Conservation (phyloP, 2,888 invertebrate genomes). For the Acronicta psi region DNA sequence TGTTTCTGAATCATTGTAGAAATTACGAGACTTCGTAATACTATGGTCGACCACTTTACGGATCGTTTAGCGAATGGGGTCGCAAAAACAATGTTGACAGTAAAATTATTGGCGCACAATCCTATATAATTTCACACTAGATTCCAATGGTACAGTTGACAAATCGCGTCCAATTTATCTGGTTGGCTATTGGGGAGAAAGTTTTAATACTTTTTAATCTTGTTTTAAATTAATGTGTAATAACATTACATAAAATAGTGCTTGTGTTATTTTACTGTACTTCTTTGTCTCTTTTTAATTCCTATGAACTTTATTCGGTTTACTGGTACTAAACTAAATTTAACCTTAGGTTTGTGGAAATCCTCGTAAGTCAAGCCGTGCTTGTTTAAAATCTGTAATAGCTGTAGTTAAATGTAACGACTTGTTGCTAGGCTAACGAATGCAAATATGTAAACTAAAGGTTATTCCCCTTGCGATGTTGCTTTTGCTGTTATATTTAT, state of each 20-base stretch:
- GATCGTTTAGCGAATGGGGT: conserved; percentile 51
- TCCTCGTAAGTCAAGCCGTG: conserved; percentile 2
- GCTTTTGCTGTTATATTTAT: background rate
- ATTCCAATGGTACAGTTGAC: conserved; percentile 39
- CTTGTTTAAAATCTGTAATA: conserved; percentile 22
- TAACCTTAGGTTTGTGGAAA: background rate
- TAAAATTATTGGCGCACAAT: conserved; percentile 46
- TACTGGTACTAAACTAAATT: too few relatives aligned
- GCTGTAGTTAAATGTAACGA: conserved; percentile 21
- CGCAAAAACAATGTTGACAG: conserved; percentile 51
- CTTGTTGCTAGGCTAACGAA: conserved; percentile 4
- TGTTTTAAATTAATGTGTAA: conserved; percentile 33
- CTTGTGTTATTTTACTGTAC: conserved; percentile 1
- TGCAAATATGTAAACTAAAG: background rate
- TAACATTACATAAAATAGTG: conserved; percentile 16
- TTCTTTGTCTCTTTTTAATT: too few relatives aligned
- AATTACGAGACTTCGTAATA: conserved; percentile 5
- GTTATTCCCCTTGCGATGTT: conserved; percentile 6
- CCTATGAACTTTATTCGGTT: too few relatives aligned
- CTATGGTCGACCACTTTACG: conserved; percentile 29
- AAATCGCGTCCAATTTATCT: conserved; percentile 52
- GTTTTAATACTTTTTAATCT: conserved; percentile 23
- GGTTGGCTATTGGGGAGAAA: conserved; percentile 25
- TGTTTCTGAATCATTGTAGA: conserved; percentile 3
- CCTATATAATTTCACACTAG: conserved; percentile 53